Evolutionary conservation across 2,888 invertebrate species (phyloP), one percentile per base, ranked within the genome.

Genomic region (Dicranocentrus wangi): DNA sequence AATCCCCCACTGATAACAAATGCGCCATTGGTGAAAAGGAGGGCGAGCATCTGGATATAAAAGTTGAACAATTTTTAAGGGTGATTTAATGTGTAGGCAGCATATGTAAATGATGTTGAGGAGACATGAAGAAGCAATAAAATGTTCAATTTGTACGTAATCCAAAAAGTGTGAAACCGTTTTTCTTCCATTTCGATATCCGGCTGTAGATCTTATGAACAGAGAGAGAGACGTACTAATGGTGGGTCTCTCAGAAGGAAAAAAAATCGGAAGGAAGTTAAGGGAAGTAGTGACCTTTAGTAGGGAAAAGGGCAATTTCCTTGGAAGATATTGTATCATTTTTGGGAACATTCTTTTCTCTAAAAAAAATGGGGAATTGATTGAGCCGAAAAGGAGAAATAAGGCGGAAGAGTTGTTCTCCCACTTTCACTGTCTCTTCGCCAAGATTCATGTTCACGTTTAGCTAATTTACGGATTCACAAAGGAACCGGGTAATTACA

Each of bases 391-490:
- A 73, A 47, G 55, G 58, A 71, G 68, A 80, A 73, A 68, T 80
- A 73, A 80, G 73, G 73, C 72, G 80, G 72, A 80, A 60, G 43
- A 71, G 42, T 47, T 47, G n/a, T 51, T 68, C 61, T 81, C 51
- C 61, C 65, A 65, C 63, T 70, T 65, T 78, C 69, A 55, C 78
- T 68, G 78, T 80, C 81, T 61, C 71, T 81, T 72, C 61, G 70
- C 79, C 72, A 84, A 83, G 84, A 84, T 84, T 84, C 82, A 83
- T 84, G 83, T 73, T 83, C 73, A 65, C 81, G 81, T 81, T 85
- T 78, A 77, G 80, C 85, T 84, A 85, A 85, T 85, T 85, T 85
- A 85, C 83, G 81, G 83, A 83, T 83, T 85, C 83, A 82, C 75
- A 85, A 82, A 79, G 82, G 78, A 69, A 71, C 79, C 60, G 69